Conservation (phyloP, 2,888 invertebrate species). For the Anodontia alba region DNA sequence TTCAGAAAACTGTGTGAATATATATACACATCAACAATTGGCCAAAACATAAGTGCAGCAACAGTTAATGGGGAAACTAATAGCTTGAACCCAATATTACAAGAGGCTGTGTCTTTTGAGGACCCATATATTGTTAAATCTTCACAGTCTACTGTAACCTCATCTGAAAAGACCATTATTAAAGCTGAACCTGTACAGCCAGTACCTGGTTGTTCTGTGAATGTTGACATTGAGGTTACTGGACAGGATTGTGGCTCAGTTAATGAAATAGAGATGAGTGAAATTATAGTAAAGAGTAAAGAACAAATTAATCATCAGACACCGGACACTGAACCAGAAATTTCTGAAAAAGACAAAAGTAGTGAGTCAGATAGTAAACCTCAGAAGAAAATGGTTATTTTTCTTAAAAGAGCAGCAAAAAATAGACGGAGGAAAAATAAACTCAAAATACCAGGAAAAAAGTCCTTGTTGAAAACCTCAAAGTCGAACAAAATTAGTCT, state of each 20-base stretch:
- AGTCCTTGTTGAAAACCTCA: conserved; percentile 7
- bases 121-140: conserved; percentile 57
- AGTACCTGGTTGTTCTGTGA: conserved; percentile 29
- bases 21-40: conserved; percentile 86
- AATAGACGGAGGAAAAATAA: conserved; percentile 31
- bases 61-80: conserved; percentile 74
- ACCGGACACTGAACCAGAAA: neutral
- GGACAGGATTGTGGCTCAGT: neutral
- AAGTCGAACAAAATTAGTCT: conserved; percentile 13
- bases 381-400: conserved; percentile 29
- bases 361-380: conserved; percentile 19
- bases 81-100: conserved; percentile 72
- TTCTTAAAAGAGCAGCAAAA: conserved; percentile 37
- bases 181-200: neutral
- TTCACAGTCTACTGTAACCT: neutral
- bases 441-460: conserved; percentile 21
- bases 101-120: conserved; percentile 74
- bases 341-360: neutral
- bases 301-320: neutral
- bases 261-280: neutral
- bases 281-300: neutral
- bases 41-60: conserved; percentile 57
- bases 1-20: conserved; percentile 95
- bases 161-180: neutral
- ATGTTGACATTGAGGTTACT: neutral